Evolutionary conservation across 1,140 invertebrate species (phyloP).

Genomic region (Dryas iulia): DNA sequence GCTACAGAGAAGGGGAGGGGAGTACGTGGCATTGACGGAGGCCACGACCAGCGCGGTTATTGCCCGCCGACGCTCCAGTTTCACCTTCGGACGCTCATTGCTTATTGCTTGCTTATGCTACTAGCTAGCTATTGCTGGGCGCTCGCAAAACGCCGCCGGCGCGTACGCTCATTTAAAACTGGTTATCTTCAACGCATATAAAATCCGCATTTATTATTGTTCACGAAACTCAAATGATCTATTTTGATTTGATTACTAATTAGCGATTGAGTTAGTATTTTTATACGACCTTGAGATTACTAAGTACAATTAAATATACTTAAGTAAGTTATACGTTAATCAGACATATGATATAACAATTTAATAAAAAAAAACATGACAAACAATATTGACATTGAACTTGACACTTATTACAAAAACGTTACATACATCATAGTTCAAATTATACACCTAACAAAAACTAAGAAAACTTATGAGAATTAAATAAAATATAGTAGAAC

Average conservation of each 20-base stretch:
- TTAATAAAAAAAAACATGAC: neutral
- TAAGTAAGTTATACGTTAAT: neutral
- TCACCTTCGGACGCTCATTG: conserved; percentile 28
- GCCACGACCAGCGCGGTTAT: conserved; percentile 71
- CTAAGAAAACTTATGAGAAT: no score
- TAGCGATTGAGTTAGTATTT: conserved; percentile 1
- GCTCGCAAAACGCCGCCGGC: conserved; percentile 16
- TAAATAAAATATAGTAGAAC: no score
- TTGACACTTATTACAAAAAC: no score
- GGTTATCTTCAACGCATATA: conserved; percentile 17
- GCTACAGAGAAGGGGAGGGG: neutral
- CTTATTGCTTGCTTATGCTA: no score
- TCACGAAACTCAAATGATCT: conserved; percentile 16
- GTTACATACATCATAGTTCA: no score
- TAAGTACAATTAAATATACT: no score
- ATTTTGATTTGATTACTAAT: conserved; percentile 27
- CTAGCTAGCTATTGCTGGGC: no score
- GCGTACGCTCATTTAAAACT: conserved; percentile 11
- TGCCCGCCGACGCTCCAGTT: conserved; percentile 50
- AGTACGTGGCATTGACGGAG: conserved; percentile 68
- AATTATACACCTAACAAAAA: no score
- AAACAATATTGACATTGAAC: neutral
- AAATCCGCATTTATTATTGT: conserved; percentile 22
- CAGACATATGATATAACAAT: neutral
- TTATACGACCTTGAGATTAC: neutral